Percentiles rank a stretch among this genome's conserved stretches.
Conservation (phyloP, 2,797 vertebrate genomes). For the Centropyge bicolor region DNA sequence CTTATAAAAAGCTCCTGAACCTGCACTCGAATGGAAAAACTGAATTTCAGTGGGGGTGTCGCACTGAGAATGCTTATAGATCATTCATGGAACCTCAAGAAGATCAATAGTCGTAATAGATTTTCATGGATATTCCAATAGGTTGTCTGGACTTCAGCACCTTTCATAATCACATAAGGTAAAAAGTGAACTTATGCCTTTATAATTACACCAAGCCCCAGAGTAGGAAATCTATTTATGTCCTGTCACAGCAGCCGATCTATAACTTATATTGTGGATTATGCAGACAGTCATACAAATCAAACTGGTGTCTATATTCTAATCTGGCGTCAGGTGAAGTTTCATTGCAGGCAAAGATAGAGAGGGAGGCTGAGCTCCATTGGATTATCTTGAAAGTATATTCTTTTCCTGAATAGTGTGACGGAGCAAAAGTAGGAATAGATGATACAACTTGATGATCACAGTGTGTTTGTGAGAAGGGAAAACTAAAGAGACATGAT, state of each 20-base stretch:
- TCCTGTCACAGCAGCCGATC: slow-evolving; percentile 32
- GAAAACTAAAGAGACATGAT: neutral
- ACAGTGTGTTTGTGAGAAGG: neutral
- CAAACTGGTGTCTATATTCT: slow-evolving; percentile 48
- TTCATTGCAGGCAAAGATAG: slow-evolving; percentile 64
- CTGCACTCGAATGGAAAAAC: neutral
- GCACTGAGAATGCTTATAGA: neutral
- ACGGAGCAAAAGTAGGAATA: neutral
- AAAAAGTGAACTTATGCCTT: slow-evolving; percentile 25
- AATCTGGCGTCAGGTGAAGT: slow-evolving; percentile 70
- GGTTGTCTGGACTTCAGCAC: slow-evolving; percentile 38
- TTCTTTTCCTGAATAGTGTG: slow-evolving; percentile 40
- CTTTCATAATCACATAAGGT: slow-evolving; percentile 37
- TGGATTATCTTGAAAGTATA: slow-evolving; percentile 62
- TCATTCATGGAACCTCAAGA: slow-evolving; percentile 13
- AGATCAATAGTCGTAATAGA: slow-evolving; percentile 43
- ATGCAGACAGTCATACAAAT: slow-evolving; percentile 49
- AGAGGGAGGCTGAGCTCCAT: slow-evolving; percentile 41
- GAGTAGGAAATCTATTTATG: slow-evolving; percentile 41
- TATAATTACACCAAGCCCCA: neutral
- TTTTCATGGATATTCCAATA: slow-evolving; percentile 54
- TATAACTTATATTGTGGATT: slow-evolving; percentile 34
- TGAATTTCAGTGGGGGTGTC: neutral
- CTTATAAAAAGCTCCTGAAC: neutral
- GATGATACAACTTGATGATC: neutral